Evolutionary conservation across 2,113 vertebrate species (phyloP), one percentile per base, ranked within the genome.

Genomic region (Neopipo cinnamomea): DNA sequence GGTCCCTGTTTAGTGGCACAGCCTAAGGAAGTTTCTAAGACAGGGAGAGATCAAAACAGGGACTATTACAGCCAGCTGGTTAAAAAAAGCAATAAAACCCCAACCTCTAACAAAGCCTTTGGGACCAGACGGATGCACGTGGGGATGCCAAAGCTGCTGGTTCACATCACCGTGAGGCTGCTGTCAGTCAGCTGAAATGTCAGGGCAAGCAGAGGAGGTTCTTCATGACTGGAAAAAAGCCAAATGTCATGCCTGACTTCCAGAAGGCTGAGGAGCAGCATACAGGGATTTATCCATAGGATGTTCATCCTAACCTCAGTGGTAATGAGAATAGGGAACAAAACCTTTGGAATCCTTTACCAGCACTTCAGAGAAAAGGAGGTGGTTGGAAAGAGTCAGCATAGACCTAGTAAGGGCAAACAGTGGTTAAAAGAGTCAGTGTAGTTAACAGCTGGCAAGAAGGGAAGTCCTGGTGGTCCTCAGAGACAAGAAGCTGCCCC

Each of bases 151-250:
- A 86, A 68, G 37, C 23, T 93, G 53, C 72, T 79, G 56, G 47
- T 46, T 79, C 67, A 28, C 25, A 46, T 17, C 44, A 19, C 5
- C 71, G 52, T 37, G 53, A 72, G 61, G 75, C 33, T 76, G 58
- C 72, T 92, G 83, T 61, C 76, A 67, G 50, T 84, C 73, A 42
- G 35, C 35, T 39, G 27, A 84, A 91, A 89, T 72, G 63, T 93
- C 83, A 89, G 59, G 33, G 86, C 80, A 89, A 92, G 66, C 86
- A 91, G 28, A 89, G n/a, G 22, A 85, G 46, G 47, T 58, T 83
- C 72, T 31, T 77, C 28, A 71, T 42, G 31, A 58, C 47, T 58
- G 59, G 24, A 44, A 70, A 53, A 76, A 66, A 71, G 65, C 59
- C 83, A 94, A 86, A 80, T 55, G 46, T 33, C 46, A 58, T 1